Evolutionary conservation across 2,888 invertebrate genomes (phyloP).

Genomic region (Acronicta leporina): DNA sequence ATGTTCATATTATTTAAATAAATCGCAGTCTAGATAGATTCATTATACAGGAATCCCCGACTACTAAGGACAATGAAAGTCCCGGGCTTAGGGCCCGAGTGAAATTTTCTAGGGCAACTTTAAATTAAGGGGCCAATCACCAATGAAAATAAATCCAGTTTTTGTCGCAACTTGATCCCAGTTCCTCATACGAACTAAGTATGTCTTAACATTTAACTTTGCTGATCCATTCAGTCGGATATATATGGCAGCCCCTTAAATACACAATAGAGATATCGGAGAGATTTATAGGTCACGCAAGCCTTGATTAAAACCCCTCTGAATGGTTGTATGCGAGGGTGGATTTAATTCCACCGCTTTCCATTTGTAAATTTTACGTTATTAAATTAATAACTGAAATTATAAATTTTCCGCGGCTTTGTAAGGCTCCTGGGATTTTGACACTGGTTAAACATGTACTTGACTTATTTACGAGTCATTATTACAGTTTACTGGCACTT

Average conservation of each 20-base stretch:
- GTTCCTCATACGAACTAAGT: conserved; percentile 36
- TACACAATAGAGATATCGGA: conserved; percentile 70
- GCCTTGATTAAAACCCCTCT: conserved; percentile 74
- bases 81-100: conserved; percentile 50
- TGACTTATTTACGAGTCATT: conserved; percentile 34
- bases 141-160: conserved; percentile 54
- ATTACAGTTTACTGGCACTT: conserved; percentile 27
- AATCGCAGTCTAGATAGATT: conserved; percentile 37
- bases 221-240: conserved; percentile 35
- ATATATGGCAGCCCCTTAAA: conserved; percentile 56
- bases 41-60: conserved; percentile 56
- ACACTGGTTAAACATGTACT: conserved; percentile 1
- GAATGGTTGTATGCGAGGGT: conserved; percentile 62
- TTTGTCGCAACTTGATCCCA: conserved; percentile 36
- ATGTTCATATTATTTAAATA: conserved; percentile 43
- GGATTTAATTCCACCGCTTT: conserved; percentile 64
- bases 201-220: conserved; percentile 40
- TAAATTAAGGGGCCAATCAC: conserved; percentile 65
- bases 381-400: conserved; percentile 48
- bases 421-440: conserved; percentile 32
- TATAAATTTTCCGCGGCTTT: conserved; percentile 26
- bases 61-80: conserved; percentile 55
- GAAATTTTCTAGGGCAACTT: conserved; percentile 68
- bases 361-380: conserved; percentile 57
- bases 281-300: conserved; percentile 77